Base-by-base conservation (phyloP, 2,888 invertebrate species). In the Lasioglossum figueresi region DNA sequence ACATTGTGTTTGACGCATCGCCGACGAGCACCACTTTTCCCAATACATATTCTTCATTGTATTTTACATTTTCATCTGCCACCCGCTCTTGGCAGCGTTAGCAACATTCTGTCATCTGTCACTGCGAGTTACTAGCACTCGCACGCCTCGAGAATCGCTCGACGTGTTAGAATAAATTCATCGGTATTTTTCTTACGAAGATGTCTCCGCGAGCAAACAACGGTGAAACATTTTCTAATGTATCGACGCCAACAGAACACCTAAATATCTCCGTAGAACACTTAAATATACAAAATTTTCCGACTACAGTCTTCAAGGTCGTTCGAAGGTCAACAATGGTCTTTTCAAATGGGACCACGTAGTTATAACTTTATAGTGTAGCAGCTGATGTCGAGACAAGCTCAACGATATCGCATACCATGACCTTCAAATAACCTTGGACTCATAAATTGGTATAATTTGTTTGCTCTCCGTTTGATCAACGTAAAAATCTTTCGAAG, bases 91-190 rank as follows among this genome's bases (percentile, higher is more conserved):
- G n/a, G n/a, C n/a, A 0, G 12, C n/a, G 56, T 56, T 56, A n/a
- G 56, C 56, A 56, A 56, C 56, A 56, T 56, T 56, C 12, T 56
- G n/a, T 56, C 56, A 56, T n/a, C n/a, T 12, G 56, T 56, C 56
- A 12, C 12, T 12, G 56, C 56, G 56, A 12, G n/a, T 56, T n/a
- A 1, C n/a, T 1, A 12, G n/a, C 56, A 3, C 56, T 56, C 12
- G n/a, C 56, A n/a, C 56, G 12, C 56, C 23, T n/a, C 34, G 34
- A 1, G 10, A 34, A 66, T 12, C 43, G 16, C 31, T n/a, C 76
- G 77, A 59, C 27, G 73, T 23, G 8, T 8, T 10, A 10, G 71
- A 75, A 78, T 76, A 80, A 80, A 85, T 80, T 59, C 34, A 43
- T 75, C 43, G 34, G 63, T 75, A 34, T 73, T 78, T 71, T 48